Evolutionary conservation across 1,140 invertebrate genomes (phyloP).

Genomic region (Matsumurasca onukii): DNA sequence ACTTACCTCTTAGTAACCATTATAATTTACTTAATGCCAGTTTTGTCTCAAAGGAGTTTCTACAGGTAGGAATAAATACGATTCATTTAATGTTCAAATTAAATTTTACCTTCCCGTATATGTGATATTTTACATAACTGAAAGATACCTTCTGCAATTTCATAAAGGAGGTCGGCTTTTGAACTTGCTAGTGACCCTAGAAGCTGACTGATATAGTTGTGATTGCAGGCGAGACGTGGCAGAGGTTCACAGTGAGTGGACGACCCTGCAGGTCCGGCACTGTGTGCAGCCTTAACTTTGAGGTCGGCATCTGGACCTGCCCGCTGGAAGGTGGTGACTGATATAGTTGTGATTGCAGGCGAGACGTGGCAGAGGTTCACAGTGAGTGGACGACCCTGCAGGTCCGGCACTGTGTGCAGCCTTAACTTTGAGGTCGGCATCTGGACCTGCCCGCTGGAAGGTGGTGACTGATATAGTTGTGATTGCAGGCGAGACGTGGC

Average conservation of each 20-base stretch:
- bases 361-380: constrained; percentile 68
- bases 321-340: constrained; percentile 64
- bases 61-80: no score
- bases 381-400: constrained; percentile 74
- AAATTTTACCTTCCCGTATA: no score
- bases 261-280: constrained; percentile 71
- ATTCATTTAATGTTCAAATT: no score
- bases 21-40: no score
- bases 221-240: constrained; percentile 56
- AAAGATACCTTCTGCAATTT: no score
- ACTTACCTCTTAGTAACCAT: no score
- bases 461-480: no score
- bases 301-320: constrained; percentile 75
- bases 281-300: constrained; percentile 65
- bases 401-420: constrained; percentile 65
- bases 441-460: constrained; percentile 75
- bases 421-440: constrained; percentile 70
- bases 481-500: constrained; percentile 56
- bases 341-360: not conserved
- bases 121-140: no score
- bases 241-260: constrained; percentile 73
- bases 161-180: no score
- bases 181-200: no score
- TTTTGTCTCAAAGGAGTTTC: no score
- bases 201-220: not conserved